Conservation (phyloP, 2,888 invertebrate species). For the Falcaria lacertinaria region DNA sequence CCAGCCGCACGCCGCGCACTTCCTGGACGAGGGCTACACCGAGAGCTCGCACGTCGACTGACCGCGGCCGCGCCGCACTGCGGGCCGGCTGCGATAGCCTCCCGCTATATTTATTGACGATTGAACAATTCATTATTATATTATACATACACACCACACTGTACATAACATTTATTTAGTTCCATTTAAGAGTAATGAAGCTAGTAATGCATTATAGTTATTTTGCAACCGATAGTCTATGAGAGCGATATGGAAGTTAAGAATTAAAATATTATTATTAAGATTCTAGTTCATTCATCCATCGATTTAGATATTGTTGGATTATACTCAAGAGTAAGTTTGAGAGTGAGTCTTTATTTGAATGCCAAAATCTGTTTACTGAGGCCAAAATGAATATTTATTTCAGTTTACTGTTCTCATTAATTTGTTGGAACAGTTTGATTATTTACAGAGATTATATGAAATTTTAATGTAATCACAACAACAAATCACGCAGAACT, state of each 20-base stretch:
- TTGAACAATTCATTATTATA: slow-evolving; percentile 60
- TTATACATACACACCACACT: slow-evolving; percentile 43
- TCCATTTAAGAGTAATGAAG: slow-evolving; percentile 65
- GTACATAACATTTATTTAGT: slow-evolving; percentile 73
- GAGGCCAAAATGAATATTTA: slow-evolving; percentile 58
- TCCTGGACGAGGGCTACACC: slow-evolving; percentile 59
- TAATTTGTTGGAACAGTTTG: slow-evolving; percentile 16
- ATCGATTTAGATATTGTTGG: slow-evolving; percentile 53
- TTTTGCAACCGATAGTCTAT: slow-evolving; percentile 70
- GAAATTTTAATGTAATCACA: slow-evolving; percentile 3
- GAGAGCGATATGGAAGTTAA: slow-evolving; percentile 44
- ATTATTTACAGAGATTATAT: slow-evolving; percentile 2
- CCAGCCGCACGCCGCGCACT: too few species aligned
- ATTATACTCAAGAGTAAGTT: slow-evolving; percentile 59
- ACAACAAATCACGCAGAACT: neutral
- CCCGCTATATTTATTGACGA: slow-evolving; percentile 46
- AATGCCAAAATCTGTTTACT: slow-evolving; percentile 59
- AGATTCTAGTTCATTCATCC: slow-evolving; percentile 44
- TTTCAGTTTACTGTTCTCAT: slow-evolving; percentile 24
- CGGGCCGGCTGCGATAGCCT: slow-evolving; percentile 26
- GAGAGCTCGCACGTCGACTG: slow-evolving; percentile 69
- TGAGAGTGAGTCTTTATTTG: slow-evolving; percentile 48
- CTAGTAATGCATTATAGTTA: slow-evolving; percentile 69
- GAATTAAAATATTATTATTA: slow-evolving; percentile 46
- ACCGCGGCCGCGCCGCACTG: slow-evolving; percentile 27